A percentile compares a stretch with the other conserved stretches of the same genome.
phyloP scores from a whole-genome alignment of 2,113 vertebrate species.

The Illadopsis cleaveri region DNA sequence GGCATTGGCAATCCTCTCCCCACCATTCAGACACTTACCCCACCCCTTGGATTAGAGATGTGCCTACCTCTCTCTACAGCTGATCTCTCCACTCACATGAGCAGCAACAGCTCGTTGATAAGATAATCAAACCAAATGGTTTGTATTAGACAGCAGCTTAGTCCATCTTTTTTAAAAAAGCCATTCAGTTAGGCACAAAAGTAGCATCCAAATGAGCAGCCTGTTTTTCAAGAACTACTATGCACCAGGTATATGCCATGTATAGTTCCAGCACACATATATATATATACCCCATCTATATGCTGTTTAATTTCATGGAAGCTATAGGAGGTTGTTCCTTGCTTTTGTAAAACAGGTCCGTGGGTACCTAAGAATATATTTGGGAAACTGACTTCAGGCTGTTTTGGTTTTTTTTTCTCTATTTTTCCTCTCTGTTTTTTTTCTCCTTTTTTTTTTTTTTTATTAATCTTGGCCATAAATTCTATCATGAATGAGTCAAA shows the following conservation, averaged over 20 bases:
- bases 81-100: neutral
- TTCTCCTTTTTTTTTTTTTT: neutral
- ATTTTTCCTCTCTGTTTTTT: neutral
- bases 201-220: neutral
- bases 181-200: neutral
- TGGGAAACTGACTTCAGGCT: neutral
- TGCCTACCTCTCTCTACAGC: neutral
- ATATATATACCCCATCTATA: neutral
- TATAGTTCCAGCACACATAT: neutral
- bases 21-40: neutral
- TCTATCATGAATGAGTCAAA: slow-evolving; percentile 11
- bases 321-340: neutral
- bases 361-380: neutral
- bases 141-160: neutral
- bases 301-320: neutral
- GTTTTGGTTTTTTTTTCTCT: accelerated
- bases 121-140: neutral
- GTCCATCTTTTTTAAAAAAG: neutral
- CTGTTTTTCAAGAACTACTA: neutral
- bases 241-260: neutral
- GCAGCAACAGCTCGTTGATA: neutral
- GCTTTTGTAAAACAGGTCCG: neutral
- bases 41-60: neutral
- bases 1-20: neutral
- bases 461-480: slow-evolving; percentile 49